Conservation (phyloP, 2,888 invertebrate species). For the Lacanobia oleracea region DNA sequence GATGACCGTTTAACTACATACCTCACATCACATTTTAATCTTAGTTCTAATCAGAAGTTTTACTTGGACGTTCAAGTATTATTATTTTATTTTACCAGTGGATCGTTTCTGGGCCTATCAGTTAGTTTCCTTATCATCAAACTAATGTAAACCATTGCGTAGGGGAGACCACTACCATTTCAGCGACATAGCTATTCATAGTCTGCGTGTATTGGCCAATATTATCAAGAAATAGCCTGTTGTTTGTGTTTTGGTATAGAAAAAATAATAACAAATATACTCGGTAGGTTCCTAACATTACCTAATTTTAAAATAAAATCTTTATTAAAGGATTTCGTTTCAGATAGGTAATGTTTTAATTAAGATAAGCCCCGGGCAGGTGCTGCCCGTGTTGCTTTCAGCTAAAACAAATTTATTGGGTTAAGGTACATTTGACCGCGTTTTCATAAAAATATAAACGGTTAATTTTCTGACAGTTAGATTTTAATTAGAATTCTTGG, state of each 20-base stretch:
- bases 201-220: neutral
- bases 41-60: too few relatives aligned
- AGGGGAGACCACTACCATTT: neutral
- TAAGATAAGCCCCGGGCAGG: slow-evolving; percentile 30
- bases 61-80: too few relatives aligned
- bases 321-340: neutral
- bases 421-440: slow-evolving; percentile 9
- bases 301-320: neutral
- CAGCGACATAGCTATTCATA: too few relatives aligned
- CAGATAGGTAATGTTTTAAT: slow-evolving; percentile 35
- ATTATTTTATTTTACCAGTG: too few relatives aligned
- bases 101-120: too few relatives aligned
- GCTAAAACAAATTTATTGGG: slow-evolving; percentile 41
- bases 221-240: neutral
- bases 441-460: slow-evolving; percentile 35
- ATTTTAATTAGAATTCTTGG: slow-evolving; percentile 27
- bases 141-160: neutral
- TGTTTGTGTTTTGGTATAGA: neutral
- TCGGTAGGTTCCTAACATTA: neutral
- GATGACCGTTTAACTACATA: too few relatives aligned
- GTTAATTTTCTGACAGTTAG: slow-evolving; percentile 21
- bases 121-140: too few relatives aligned
- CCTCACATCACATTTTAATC: too few relatives aligned
- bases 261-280: too few relatives aligned
- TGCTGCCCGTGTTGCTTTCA: slow-evolving; percentile 16